These are phyloP conservation scores for Crotalus horridus DNA, from an alignment of 2,113 vertebrate genomes.

Conservation along the genomic window DNA sequence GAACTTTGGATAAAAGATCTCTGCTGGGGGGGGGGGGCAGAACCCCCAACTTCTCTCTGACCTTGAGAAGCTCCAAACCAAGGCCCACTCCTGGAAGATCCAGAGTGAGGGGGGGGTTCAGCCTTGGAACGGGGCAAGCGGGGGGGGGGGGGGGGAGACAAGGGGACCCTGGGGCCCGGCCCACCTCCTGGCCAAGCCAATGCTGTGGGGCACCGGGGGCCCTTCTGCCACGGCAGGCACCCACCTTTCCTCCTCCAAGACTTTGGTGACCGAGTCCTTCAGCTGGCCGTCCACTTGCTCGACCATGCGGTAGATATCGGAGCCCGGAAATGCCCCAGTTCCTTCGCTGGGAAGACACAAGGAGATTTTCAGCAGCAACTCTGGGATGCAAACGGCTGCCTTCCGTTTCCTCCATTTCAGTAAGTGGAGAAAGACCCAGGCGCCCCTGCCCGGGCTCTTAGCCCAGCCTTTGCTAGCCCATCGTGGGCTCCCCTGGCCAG, in stretches of 20 bases:
- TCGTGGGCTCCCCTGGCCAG: not conserved
- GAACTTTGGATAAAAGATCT: not conserved
- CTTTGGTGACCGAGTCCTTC: slow-evolving; percentile 51
- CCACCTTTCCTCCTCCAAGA: slow-evolving; percentile 66
- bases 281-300: slow-evolving; percentile 64
- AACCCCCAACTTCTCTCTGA: not conserved
- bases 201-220: not conserved
- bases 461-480: not conserved
- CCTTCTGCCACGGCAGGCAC: fast-evolving
- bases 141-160: not conserved
- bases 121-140: not conserved
- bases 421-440: not conserved
- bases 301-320: slow-evolving; percentile 71
- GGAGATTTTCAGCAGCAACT: not conserved
- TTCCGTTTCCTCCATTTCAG: not conserved
- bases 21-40: not conserved
- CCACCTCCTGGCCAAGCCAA: not conserved
- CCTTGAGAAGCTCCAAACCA: not conserved
- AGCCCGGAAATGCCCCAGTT: slow-evolving; percentile 61
- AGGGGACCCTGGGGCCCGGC: not conserved
- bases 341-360: slow-evolving; percentile 60
- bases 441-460: not conserved
- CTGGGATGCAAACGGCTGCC: not conserved
- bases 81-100: not conserved
- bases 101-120: not conserved